Conservation (phyloP, 2,888 invertebrate species). For the Drosophila fulvimacula region DNA sequence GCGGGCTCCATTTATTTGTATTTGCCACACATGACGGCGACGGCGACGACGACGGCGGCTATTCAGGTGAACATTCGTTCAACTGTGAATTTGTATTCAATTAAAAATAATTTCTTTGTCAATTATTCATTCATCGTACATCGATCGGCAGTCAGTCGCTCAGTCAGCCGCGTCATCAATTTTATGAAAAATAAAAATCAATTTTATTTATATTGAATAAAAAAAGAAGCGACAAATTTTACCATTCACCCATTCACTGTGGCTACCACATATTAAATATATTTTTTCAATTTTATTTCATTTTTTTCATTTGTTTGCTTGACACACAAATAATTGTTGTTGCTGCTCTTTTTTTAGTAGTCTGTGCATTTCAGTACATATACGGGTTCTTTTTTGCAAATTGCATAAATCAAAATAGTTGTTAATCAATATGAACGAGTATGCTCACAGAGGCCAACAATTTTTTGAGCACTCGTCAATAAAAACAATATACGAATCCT, state of each 20-base stretch:
- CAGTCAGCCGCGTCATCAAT: slow-evolving; percentile 63
- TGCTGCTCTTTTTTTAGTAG: neutral
- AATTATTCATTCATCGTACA: slow-evolving; percentile 76
- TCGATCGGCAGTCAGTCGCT: slow-evolving; percentile 36
- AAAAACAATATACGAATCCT: slow-evolving; percentile 17
- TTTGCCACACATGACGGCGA: slow-evolving; percentile 12
- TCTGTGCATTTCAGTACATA: slow-evolving; percentile 11
- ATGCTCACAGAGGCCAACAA: slow-evolving; percentile 26
- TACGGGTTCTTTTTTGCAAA: slow-evolving; percentile 19
- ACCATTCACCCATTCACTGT: slow-evolving; percentile 17
- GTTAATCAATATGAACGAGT: slow-evolving; percentile 70
- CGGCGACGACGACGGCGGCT: neutral
- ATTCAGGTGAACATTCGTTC: slow-evolving; percentile 53
- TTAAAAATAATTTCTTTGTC: slow-evolving; percentile 81
- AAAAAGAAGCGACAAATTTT: slow-evolving; percentile 6
- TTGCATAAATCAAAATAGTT: slow-evolving; percentile 70
- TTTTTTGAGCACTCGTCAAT: slow-evolving; percentile 23
- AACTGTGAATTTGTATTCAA: slow-evolving; percentile 81
- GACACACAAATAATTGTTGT: slow-evolving; percentile 12
- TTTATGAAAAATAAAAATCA: slow-evolving; percentile 66
- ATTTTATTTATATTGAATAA: slow-evolving; percentile 48
- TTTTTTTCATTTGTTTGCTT: slow-evolving; percentile 17
- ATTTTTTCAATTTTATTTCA: slow-evolving; percentile 8
- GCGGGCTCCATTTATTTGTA: slow-evolving; percentile 9
- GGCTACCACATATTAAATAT: slow-evolving; percentile 29